A percentile compares a stretch with the other conserved stretches of the same genome.
Conservation (phyloP, 2,797 vertebrate species). For the Oreochromis mossambicus region DNA sequence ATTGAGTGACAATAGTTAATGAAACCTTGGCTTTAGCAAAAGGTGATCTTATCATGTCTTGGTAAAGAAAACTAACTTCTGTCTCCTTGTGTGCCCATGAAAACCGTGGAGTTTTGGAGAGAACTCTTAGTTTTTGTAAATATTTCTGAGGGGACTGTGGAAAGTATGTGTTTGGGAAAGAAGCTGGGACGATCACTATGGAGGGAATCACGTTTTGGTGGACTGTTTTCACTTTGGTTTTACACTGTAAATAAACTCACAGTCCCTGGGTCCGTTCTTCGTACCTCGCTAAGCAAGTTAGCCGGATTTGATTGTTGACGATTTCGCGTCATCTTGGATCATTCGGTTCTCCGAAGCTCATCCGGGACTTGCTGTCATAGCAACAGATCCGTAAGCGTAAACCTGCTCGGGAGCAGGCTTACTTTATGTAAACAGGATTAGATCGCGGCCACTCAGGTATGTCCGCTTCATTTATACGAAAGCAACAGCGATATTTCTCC, state of each 20-base stretch:
- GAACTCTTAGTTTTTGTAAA: neutral
- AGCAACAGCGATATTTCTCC: too few species aligned
- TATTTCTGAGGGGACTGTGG: neutral
- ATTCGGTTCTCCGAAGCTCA: too few species aligned
- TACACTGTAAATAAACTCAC: neutral
- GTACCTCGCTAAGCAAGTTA: too few species aligned
- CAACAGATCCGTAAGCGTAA: too few species aligned
- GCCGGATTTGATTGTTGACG: too few species aligned
- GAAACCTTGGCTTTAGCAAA: neutral
- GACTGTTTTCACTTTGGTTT: neutral
- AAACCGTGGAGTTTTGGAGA: neutral
- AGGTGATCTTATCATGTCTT: neutral
- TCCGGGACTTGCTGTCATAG: too few species aligned
- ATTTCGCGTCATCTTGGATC: too few species aligned
- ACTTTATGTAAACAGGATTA: too few species aligned
- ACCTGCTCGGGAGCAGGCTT: too few species aligned
- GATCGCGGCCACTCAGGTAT: too few species aligned
- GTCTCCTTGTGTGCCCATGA: neutral
- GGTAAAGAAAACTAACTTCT: neutral
- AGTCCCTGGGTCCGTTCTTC: too few species aligned
- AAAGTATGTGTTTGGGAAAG: neutral
- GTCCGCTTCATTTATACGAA: too few species aligned
- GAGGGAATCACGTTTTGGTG: neutral
- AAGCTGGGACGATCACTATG: neutral
- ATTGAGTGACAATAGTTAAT: neutral